Percentiles rank a stretch among this genome's conserved stretches.
Evolutionary conservation across 1,140 invertebrate species (phyloP).

Genomic region (Platorchestia sp.): DNA sequence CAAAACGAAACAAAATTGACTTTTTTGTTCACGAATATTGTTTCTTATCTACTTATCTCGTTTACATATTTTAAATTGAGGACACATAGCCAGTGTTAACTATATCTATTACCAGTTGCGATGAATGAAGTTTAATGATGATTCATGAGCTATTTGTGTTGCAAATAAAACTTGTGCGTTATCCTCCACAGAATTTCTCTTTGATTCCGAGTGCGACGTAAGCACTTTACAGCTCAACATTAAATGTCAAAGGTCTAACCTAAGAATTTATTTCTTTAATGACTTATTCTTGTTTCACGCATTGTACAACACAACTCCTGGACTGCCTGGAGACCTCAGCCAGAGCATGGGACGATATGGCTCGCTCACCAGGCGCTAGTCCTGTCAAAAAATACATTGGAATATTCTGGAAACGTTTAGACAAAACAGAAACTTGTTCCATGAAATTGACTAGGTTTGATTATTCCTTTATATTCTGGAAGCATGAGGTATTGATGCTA

Average conservation of each 20-base stretch:
- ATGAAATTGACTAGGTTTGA: too few relatives aligned
- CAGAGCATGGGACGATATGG: not conserved
- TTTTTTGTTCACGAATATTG: not conserved
- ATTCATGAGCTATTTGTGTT: not conserved
- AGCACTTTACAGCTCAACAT: not conserved
- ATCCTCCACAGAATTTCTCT: not conserved
- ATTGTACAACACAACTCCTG: not conserved
- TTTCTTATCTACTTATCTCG: not conserved
- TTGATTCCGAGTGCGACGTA: not conserved
- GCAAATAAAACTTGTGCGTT: not conserved
- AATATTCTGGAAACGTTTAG: not conserved
- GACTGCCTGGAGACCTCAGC: not conserved
- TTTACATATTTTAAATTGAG: not conserved
- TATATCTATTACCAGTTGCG: not conserved
- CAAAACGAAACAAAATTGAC: not conserved
- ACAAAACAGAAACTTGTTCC: too few relatives aligned
- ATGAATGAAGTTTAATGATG: not conserved
- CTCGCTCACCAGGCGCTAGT: not conserved
- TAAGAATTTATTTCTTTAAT: not conserved
- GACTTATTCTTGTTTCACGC: not conserved
- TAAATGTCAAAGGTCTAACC: not conserved
- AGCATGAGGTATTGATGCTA: too few relatives aligned
- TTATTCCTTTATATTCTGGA: too few relatives aligned
- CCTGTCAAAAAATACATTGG: not conserved
- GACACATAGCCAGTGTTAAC: not conserved